Conservation (phyloP, 1,140 invertebrate species). For the Dysdera silvatica region DNA sequence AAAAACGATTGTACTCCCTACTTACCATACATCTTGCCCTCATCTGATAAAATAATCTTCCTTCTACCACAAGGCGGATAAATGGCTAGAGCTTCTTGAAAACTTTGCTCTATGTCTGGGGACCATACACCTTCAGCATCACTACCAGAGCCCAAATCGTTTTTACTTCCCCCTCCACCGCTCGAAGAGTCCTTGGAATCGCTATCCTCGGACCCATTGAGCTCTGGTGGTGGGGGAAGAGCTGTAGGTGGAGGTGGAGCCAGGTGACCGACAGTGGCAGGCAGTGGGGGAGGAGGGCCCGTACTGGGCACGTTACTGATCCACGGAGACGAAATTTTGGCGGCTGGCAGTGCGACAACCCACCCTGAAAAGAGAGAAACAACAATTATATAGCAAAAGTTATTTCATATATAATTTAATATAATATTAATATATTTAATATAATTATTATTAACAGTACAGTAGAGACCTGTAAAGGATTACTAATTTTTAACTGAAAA, state of each 20-base stretch:
- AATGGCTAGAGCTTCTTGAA: slow-evolving; percentile 98
- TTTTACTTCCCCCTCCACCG: slow-evolving; percentile 25
- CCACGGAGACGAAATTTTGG: slow-evolving; percentile 78
- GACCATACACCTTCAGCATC: slow-evolving; percentile 99
- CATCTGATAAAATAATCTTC: slow-evolving; percentile 99
- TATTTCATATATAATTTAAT: not conserved
- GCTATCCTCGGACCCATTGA: slow-evolving; percentile 43
- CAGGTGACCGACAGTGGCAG: not conserved
- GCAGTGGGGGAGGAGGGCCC: slow-evolving; percentile 40
- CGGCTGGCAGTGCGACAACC: not conserved
- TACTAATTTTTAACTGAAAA: too few relatives aligned
- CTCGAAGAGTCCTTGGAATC: slow-evolving; percentile 30
- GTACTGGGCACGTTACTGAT: slow-evolving; percentile 58
- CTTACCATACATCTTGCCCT: slow-evolving; percentile 99
- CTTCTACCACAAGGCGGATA: slow-evolving; percentile 97
- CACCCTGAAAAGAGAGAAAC: not conserved
- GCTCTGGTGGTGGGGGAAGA: slow-evolving; percentile 42
- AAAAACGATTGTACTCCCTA: not conserved
- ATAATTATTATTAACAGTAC: too few relatives aligned
- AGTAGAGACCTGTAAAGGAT: too few relatives aligned
- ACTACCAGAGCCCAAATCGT: slow-evolving; percentile 71
- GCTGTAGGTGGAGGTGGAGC: slow-evolving; percentile 3
- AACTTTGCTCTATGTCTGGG: slow-evolving; percentile 99
- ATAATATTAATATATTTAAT: too few relatives aligned
- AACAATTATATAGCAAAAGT: not conserved